A percentile compares a stretch with the other conserved stretches of the same genome.
Conservation (phyloP, 2,797 vertebrate species). For the Gymnothorax javanicus region DNA sequence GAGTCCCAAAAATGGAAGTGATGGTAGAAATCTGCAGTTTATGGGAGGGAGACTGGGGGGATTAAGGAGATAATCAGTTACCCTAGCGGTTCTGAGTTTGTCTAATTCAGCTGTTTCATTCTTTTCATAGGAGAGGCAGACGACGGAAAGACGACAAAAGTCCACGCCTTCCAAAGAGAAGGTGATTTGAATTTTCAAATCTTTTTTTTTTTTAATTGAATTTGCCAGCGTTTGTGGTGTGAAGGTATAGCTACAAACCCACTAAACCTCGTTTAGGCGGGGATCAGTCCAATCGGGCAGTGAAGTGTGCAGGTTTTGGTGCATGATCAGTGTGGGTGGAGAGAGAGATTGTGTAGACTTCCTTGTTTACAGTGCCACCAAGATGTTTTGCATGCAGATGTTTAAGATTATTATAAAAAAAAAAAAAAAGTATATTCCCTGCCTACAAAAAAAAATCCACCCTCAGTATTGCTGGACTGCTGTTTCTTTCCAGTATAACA, state of each 20-base stretch:
- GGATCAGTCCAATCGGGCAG: background rate
- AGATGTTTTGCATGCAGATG: too few species aligned
- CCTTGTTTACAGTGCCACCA: too few species aligned
- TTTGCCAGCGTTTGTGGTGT: too few species aligned
- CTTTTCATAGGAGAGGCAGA: slow-evolving; percentile 83
- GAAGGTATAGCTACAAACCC: too few species aligned
- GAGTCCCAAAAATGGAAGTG: too few species aligned
- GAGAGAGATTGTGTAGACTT: background rate
- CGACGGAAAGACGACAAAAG: slow-evolving; percentile 98
- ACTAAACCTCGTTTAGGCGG: too few species aligned
- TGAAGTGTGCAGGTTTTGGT: background rate
- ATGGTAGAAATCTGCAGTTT: background rate
- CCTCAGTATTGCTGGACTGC: too few species aligned
- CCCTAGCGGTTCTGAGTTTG: slow-evolving; percentile 15
- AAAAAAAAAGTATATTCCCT: background rate
- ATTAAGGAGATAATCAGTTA: background rate
- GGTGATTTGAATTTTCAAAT: slow-evolving; percentile 65
- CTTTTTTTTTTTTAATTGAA: too few species aligned
- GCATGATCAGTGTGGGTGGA: background rate
- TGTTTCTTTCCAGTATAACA: too few species aligned
- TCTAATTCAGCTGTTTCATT: background rate
- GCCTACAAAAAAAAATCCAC: background rate
- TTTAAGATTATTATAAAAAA: too few species aligned
- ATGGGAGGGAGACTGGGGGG: background rate
- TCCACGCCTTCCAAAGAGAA: slow-evolving; percentile 91